Base-by-base conservation (phyloP, 92 coral and sea anemone species). In the Meandrina meandrites region DNA sequence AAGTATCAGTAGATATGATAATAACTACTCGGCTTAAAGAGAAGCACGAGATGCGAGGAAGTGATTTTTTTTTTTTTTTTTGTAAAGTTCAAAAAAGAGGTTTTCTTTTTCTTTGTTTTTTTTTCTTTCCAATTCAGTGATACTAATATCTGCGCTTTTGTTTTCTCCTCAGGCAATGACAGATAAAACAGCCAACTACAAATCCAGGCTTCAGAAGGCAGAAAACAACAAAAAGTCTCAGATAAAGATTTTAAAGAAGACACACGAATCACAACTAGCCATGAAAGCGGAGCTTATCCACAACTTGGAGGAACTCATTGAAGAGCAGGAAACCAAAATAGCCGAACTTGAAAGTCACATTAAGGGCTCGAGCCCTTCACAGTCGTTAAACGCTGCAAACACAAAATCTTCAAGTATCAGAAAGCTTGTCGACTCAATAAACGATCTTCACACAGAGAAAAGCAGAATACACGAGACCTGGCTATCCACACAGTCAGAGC, bases 181-280 rank as follows among this genome's bases (percentile, higher is more conserved):
- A 82, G 99, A 96, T 57, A 94, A 94, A 86, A 93, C 98, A 36
- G 88, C 96, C 37, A 94, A 75, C 34, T 96, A 94, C 87, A 90
- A 90, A 86, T 81, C 95, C 36, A 88, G 86, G 76, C 94, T 96
- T 36, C 95, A 91, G 82, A 96, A 96, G 86, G 90, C 98, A 42
- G 99, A 96, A 69, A 90, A 87, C 76, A 95, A 90, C 89, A 96
- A 93, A 83, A 96, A 96, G 78, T 94, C 96, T 5, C 99, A 96
- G 70, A 86, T 96, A n/a, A 94, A 96, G 70, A 96, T 96, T 58
- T 92, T 96, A 89, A 96, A 95, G 90, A 96, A 95, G 84, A 96
- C 98, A 8, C 96, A 96, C 27, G 98, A 96, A 89, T 91, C 96
- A 75, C 96, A 94, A 62, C 79, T 93, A 80, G 90, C 91, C 30